These are phyloP conservation scores for Emydocephalus ijimae DNA, from an alignment of 2,113 vertebrate species.

Conservation along the genomic window DNA sequence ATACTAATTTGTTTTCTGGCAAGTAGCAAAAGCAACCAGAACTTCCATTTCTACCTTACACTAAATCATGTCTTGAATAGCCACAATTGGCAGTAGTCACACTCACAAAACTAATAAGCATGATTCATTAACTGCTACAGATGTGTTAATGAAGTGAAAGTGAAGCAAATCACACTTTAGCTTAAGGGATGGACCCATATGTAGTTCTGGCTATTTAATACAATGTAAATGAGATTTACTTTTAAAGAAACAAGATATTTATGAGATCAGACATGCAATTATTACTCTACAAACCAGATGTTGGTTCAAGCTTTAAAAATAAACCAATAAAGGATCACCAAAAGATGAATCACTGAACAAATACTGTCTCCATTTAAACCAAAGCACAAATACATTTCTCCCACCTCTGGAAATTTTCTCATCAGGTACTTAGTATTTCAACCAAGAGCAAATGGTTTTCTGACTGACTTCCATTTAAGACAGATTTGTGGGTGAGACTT, in stretches of 20 bases:
- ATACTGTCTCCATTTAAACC: not conserved
- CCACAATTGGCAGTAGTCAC: not conserved
- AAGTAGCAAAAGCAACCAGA: not conserved
- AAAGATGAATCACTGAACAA: fast-evolving
- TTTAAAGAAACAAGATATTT: not conserved
- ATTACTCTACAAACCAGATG: not conserved
- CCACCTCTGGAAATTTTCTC: not conserved
- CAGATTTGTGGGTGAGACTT: not conserved
- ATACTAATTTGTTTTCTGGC: not conserved
- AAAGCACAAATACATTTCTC: constrained; percentile 3
- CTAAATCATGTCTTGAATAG: not conserved
- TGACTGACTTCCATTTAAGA: not conserved
- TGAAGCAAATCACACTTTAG: not conserved
- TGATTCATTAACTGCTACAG: not conserved
- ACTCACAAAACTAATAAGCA: not conserved
- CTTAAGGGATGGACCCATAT: not conserved
- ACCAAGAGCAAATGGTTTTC: not conserved
- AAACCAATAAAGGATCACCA: not conserved
- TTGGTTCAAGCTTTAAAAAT: not conserved
- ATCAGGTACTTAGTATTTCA: not conserved
- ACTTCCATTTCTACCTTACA: not conserved
- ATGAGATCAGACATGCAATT: not conserved
- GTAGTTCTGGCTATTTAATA: not conserved
- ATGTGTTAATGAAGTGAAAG: not conserved
- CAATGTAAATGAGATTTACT: not conserved